Percentiles rank a stretch among this genome's conserved stretches.
Conservation (phyloP, 2,113 vertebrate species). For the Ptilonorhynchus violaceus region DNA sequence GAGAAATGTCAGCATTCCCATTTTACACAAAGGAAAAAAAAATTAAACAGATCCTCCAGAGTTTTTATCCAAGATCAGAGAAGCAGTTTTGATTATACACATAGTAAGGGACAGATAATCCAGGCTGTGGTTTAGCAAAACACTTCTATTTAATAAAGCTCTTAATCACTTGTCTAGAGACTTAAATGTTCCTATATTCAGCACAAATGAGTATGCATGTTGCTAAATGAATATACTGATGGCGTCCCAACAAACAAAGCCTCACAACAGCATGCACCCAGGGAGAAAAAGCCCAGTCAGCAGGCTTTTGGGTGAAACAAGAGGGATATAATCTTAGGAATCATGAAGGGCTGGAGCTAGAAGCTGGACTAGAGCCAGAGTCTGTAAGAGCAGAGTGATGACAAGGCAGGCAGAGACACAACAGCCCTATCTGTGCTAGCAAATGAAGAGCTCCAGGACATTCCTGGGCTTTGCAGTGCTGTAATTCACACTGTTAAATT, state of each 20-base stretch:
- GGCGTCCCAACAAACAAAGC: background rate
- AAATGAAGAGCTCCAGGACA: background rate
- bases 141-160: conserved; percentile 27
- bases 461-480: background rate
- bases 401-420: background rate
- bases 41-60: conserved; percentile 7
- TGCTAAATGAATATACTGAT: background rate
- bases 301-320: background rate
- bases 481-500: background rate
- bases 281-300: background rate
- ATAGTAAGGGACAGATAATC: conserved; percentile 7
- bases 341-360: background rate
- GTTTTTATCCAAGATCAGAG: conserved; percentile 27
- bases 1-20: conserved; percentile 22
- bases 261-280: background rate
- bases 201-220: background rate
- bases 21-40: conserved; percentile 17
- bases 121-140: background rate
- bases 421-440: background rate
- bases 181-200: background rate
- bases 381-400: background rate
- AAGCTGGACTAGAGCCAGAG: background rate
- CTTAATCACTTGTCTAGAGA: conserved; percentile 27
- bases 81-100: conserved; percentile 12
- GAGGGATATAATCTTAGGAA: background rate